These are phyloP conservation scores for Aulostomus chinensis DNA, from an alignment of 2,797 vertebrate genomes.

Conservation along the genomic window DNA sequence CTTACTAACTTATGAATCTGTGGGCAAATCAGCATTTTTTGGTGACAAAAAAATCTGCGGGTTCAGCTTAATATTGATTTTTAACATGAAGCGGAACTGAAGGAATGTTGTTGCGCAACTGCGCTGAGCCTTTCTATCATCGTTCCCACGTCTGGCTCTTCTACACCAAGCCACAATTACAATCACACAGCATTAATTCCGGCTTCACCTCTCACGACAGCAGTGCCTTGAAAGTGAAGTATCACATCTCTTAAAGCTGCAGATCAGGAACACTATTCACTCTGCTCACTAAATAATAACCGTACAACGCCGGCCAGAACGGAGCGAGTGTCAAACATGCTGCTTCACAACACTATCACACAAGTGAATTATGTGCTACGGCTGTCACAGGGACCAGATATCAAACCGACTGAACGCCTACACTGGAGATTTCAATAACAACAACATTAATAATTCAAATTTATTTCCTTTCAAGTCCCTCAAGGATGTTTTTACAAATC, in stretches of 20 bases:
- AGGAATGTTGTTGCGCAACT: slow-evolving; percentile 3
- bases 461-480: no score
- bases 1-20: background rate
- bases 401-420: no score
- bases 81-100: background rate
- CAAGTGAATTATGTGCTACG: no score
- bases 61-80: background rate
- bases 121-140: background rate
- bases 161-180: slow-evolving; percentile 8
- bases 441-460: no score
- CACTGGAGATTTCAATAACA: no score
- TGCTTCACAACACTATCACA: no score
- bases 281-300: slow-evolving; percentile 22
- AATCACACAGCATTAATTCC: slow-evolving; percentile 9
- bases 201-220: background rate
- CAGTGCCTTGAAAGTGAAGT: slow-evolving; percentile 18
- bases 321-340: no score
- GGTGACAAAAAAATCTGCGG: background rate
- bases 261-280: slow-evolving; percentile 8
- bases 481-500: no score
- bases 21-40: background rate
- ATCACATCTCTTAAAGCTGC: slow-evolving; percentile 27
- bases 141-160: background rate
- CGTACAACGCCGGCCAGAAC: no score
- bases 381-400: no score